Percentiles rank a stretch among this genome's conserved stretches.
Conservation (phyloP, 2,113 vertebrate genomes). For the Mus musculus region GRCm39 chr6:109482501-109483000, state of each 20-base stretch:
- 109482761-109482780: background rate
- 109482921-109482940: background rate
- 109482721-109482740: background rate
- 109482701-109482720: background rate
- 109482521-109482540: background rate
- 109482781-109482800: background rate
- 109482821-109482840: background rate
- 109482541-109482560: background rate
- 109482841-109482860: background rate
- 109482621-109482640: background rate
- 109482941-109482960: background rate
- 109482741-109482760: background rate
- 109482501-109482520: background rate
- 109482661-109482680: background rate
- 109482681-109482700: background rate
- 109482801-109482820: background rate
- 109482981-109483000: background rate
- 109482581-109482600: background rate
- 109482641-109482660: background rate
- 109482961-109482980: no score
- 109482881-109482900: background rate
- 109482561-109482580: background rate
- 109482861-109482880: slow-evolving; percentile 15
- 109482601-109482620: background rate
- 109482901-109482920: background rate